phyloP scores from a whole-genome alignment of 2,888 invertebrate genomes.

The Leptura quadrifasciata region DNA sequence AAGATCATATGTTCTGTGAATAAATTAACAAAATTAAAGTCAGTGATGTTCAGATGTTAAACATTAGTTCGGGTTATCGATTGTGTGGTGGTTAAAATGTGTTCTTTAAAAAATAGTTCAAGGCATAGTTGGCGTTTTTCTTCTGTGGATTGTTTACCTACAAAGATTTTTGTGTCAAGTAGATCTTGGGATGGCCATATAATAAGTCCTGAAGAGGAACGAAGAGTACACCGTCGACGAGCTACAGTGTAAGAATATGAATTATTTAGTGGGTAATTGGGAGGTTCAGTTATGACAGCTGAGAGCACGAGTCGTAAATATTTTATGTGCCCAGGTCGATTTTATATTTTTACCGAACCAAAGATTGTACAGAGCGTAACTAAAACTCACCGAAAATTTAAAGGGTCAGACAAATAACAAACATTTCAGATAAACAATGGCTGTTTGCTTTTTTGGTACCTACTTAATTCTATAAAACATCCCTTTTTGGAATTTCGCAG shows the following conservation, averaged over 20 bases:
- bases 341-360: neutral
- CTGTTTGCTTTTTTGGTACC: too few relatives aligned
- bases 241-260: slow-evolving; percentile 55
- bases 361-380: neutral
- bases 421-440: too few relatives aligned
- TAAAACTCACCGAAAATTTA: neutral
- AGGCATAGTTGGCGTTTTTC: slow-evolving; percentile 65
- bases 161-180: slow-evolving; percentile 60
- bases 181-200: slow-evolving; percentile 62
- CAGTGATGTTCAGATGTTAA: neutral
- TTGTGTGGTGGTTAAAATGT: slow-evolving; percentile 53
- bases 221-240: slow-evolving; percentile 48
- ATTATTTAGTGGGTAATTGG: slow-evolving; percentile 27
- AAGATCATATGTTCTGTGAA: neutral
- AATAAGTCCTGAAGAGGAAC: slow-evolving; percentile 35
- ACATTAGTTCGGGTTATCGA: neutral
- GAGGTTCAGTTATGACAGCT: slow-evolving; percentile 8
- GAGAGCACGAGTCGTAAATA: neutral
- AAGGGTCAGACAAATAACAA: too few relatives aligned
- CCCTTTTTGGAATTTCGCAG: too few relatives aligned
- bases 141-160: slow-evolving; percentile 65
- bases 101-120: slow-evolving; percentile 58
- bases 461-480: too few relatives aligned
- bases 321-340: slow-evolving; percentile 23
- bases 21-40: neutral